phyloP scores from a whole-genome alignment of 2,888 invertebrate species.

The Stenchaetothrips biformis region DNA sequence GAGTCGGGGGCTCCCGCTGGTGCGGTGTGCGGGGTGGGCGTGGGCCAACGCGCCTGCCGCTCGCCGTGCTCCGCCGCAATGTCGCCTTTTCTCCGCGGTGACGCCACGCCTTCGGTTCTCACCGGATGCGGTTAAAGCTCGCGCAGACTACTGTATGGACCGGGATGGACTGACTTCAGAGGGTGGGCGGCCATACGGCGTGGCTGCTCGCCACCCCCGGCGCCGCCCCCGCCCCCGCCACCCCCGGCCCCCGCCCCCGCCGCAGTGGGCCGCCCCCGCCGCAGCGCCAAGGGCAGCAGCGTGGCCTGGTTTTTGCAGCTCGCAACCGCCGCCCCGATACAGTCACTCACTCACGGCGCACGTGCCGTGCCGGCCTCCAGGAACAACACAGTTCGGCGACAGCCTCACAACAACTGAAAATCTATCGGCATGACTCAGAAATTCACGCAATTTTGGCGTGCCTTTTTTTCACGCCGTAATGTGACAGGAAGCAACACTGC shows the following conservation, averaged over 20 bases:
- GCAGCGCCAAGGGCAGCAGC: too few species aligned
- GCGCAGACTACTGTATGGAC: background rate
- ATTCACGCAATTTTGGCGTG: too few species aligned
- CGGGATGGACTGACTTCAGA: too few species aligned
- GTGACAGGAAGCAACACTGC: too few species aligned
- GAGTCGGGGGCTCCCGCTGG: too few species aligned
- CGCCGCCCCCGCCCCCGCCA: background rate
- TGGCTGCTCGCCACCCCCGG: background rate
- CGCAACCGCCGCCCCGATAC: background rate
- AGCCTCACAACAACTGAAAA: too few species aligned
- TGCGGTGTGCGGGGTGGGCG: background rate
- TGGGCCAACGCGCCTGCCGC: background rate
- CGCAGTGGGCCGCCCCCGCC: background rate
- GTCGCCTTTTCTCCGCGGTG: background rate
- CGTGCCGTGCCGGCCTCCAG: background rate
- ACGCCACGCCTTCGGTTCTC: background rate
- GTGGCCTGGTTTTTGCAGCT: background rate
- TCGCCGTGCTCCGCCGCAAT: background rate
- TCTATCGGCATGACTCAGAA: too few species aligned
- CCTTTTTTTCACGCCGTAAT: too few species aligned
- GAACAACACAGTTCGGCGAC: too few species aligned
- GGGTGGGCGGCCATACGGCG: background rate
- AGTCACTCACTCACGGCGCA: background rate
- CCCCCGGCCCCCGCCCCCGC: background rate
- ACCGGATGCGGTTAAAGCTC: background rate